phyloP scores from a whole-genome alignment of 2,888 invertebrate species.

The Spodoptera picta region DNA sequence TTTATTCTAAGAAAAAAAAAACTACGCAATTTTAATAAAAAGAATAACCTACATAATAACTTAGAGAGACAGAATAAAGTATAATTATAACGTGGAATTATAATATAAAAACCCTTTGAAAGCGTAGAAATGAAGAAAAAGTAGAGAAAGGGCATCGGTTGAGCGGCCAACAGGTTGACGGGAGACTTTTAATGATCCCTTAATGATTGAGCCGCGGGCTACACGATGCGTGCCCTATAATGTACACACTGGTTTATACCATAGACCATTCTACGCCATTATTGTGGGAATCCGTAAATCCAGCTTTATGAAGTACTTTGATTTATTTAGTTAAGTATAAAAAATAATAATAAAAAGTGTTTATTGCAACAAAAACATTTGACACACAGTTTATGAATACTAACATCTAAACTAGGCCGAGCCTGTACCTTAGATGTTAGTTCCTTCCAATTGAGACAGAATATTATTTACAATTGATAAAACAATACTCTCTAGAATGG shows the following conservation, averaged over 20 bases:
- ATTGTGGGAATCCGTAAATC: conserved; percentile 16
- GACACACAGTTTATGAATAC: too few relatives aligned
- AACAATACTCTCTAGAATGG: too few relatives aligned
- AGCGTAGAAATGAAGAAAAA: conserved; percentile 59
- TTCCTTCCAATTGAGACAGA: too few relatives aligned
- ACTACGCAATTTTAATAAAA: conserved; percentile 3
- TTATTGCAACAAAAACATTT: too few relatives aligned
- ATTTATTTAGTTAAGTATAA: too few relatives aligned
- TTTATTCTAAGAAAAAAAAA: too few relatives aligned
- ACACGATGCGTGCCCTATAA: conserved; percentile 65
- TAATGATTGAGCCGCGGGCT: conserved; percentile 79
- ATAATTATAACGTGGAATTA: conserved; percentile 46
- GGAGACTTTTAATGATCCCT: conserved; percentile 78
- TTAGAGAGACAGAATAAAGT: conserved; percentile 33
- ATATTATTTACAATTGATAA: too few relatives aligned
- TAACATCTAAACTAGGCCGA: too few relatives aligned
- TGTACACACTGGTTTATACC: conserved; percentile 50
- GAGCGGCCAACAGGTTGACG: conserved; percentile 69
- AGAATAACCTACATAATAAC: conserved; percentile 2
- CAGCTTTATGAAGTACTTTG: conserved; percentile 20
- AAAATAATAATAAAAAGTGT: too few relatives aligned
- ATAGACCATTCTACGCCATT: conserved; percentile 24
- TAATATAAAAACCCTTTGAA: conserved; percentile 58
- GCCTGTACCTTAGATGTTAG: too few relatives aligned
- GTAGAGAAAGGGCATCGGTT: conserved; percentile 65